Evolutionary conservation across 2,797 vertebrate species (phyloP).

Genomic region (Coregonus sp.): DNA sequence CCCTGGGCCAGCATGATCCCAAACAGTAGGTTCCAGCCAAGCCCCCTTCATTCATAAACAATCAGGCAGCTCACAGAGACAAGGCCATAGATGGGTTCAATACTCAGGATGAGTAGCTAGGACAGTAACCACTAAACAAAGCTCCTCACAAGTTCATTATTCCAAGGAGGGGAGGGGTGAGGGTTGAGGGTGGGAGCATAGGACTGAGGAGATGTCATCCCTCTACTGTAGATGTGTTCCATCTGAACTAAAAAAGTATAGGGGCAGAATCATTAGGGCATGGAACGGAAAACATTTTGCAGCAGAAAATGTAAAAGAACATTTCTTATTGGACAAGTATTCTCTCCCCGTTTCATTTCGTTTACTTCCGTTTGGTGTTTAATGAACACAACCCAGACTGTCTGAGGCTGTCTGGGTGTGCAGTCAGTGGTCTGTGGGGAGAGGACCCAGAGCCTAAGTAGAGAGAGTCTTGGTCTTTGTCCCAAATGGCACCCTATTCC

Average conservation of each 20-base stretch:
- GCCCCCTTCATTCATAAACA: conserved; percentile 19
- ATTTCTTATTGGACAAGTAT: background rate
- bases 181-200: background rate
- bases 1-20: conserved; percentile 39
- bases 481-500: background rate
- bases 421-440: background rate
- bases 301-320: background rate
- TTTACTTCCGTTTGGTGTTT: background rate
- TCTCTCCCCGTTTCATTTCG: background rate
- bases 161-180: background rate
- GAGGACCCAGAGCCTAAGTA: background rate
- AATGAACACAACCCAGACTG: background rate
- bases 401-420: background rate
- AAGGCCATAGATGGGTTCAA: background rate
- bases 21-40: conserved; percentile 25
- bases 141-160: conserved; percentile 10
- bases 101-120: background rate
- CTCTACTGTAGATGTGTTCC: conserved; percentile 1
- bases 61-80: conserved; percentile 9
- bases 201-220: background rate
- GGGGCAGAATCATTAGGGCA: background rate
- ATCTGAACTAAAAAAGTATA: background rate
- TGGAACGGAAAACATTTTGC: background rate
- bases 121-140: conserved; percentile 7
- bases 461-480: conserved; percentile 15